Evolutionary conservation across 2,797 vertebrate genomes (phyloP).

Genomic region (Argyrosomus regius): DNA sequence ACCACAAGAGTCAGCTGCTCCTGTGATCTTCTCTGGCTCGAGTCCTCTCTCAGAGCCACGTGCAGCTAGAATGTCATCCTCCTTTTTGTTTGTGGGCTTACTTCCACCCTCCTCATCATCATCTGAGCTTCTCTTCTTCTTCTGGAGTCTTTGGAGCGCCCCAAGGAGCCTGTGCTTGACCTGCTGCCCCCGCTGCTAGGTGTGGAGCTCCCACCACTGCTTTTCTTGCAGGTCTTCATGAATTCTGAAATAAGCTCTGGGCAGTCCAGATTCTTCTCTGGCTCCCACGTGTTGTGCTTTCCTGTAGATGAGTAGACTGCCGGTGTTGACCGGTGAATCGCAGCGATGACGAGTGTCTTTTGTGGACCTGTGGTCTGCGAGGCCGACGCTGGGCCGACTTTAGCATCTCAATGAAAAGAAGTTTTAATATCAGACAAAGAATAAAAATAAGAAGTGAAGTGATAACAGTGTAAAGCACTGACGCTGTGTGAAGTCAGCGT

Average conservation of each 20-base stretch:
- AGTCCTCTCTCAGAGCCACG: conserved; percentile 96
- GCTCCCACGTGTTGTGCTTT: conserved; percentile 98
- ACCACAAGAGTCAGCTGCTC: conserved; percentile 96
- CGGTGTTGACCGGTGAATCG: neutral
- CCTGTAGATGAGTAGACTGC: conserved; percentile 12
- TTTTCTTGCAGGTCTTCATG: conserved; percentile 97
- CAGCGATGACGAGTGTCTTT: neutral
- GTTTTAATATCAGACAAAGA: no score
- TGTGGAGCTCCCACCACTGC: conserved; percentile 83
- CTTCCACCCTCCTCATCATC: conserved; percentile 89
- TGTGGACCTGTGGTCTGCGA: neutral
- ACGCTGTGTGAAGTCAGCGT: no score
- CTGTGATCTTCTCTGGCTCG: conserved; percentile 98
- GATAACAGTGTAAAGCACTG: no score
- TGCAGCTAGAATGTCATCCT: conserved; percentile 93
- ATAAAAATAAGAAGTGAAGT: no score
- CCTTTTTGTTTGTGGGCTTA: conserved; percentile 94
- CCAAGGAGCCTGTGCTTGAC: conserved; percentile 68
- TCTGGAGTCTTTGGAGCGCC: conserved; percentile 81
- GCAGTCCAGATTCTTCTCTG: conserved; percentile 97
- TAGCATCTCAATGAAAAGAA: conserved; percentile 58
- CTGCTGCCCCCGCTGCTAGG: conserved; percentile 88
- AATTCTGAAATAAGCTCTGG: conserved; percentile 96
- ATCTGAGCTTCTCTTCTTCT: conserved; percentile 91
- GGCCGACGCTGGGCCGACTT: conserved; percentile 49